Base-by-base conservation (phyloP, 2,888 invertebrate genomes). In the Pantelozetes paolii region DNA sequence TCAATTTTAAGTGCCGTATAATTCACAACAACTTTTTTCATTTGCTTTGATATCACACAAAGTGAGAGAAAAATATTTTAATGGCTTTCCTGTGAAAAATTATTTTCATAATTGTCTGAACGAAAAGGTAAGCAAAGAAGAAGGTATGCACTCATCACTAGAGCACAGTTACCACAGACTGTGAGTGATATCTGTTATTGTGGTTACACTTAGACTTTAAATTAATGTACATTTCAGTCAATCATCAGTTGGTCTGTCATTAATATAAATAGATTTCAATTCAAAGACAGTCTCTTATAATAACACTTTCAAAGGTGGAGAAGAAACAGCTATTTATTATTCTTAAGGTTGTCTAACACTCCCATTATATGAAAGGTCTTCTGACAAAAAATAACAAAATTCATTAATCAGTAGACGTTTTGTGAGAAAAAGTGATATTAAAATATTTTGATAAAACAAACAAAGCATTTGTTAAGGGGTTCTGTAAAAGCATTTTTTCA, bases 301-400 rank as follows among this genome's bases (percentile, higher is more conserved):
- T 9, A 59, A 28, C 36, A 62, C 32, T 62, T 62, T 62, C 26
- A 3, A 18, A 36, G 36, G 36, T 36, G 11, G 36, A 36, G 36
- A 36, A 36, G 36, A 54, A 54, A 23, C 48, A 45, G 26, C 54
- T 54, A 54, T 54, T 54, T 18, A 54, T 54, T 23, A 54, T 1
- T 62, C 28, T 62, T 32, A 26, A 62, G 32, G 32, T 62, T 62
- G 28, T 62, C 28, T 28, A 62, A 62, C 62, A 32, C 62, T 62
- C 62, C 62, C 62, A 13, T 50, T 50, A 18, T 20, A 50, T n/a
- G n/a, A n/a, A n/a, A n/a, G n/a, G n/a, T n/a, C n/a, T 59, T 28
- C 26, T 5, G 20, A 48, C 3, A n/a, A 48, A 5, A 48, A 20
- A 48, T n/a, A 5, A 5, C n/a, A 48, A 48, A n/a, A 20, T 20